Evolutionary conservation across 2,888 invertebrate species (phyloP), one percentile per base, ranked within the genome.

Genomic region (Synergus umbraculus): DNA sequence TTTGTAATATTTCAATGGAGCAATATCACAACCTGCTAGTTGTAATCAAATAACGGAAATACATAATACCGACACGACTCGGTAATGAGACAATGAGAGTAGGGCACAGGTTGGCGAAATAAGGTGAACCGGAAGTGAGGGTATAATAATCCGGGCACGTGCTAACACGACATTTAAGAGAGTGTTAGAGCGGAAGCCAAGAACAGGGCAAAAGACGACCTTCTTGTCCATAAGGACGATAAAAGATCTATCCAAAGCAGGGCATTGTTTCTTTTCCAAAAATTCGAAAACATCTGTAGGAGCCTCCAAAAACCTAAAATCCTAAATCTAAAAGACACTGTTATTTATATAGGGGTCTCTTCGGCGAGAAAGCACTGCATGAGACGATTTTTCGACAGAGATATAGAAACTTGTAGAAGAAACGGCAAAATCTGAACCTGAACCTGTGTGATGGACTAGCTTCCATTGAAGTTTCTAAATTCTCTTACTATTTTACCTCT

Each of bases 61-160:
- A 13, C 10, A 12, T 29, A 4, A 60, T 60, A 22, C 15, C 29
- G 73, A 73, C 73, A 54, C 49, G 73, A 54, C 54, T 54, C 73
- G 37, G 49, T 37, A 73, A 49, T 54, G 73, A 54, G 54, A 73
- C 49, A 73, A 37, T 37, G 73, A 10, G 73, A 54, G 54, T 18
- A 73, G 54, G 73, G 49, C 49, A 73, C 73, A 73, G 73, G 73
- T 73, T 73, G 73, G 54, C 41, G 73, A 46, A 29, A 73, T 73
- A 73, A 73, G 73, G 73, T 73, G 54, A 73, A 54, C 73, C 73
- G 73, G 73, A 73, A 54, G 73, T 54, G n/a, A 73, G 73, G 73
- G 73, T 29, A 73, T 37, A 73, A 73, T 73, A 73, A 73, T 73
- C 73, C 37, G 49, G 49, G 73, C 73, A 73, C 73, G 73, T 73